These are phyloP conservation scores for Cichladusa arquata DNA, from an alignment of 2,113 vertebrate genomes.

Conservation along the genomic window DNA sequence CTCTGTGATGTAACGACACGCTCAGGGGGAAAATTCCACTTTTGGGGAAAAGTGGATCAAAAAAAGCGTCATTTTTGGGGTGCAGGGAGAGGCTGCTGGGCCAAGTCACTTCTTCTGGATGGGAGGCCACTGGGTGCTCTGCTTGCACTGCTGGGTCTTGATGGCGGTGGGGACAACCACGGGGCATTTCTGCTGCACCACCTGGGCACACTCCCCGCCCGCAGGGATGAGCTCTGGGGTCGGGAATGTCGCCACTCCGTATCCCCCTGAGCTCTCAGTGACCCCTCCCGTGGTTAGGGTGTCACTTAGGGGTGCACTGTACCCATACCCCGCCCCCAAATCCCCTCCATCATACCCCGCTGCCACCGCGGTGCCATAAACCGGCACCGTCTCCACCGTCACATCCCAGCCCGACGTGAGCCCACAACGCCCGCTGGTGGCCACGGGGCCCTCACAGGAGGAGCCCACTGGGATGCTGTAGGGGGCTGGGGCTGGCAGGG, in stretches of 20 bases:
- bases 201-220: fast-evolving
- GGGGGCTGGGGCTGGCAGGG: fast-evolving
- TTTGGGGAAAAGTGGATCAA: too few relatives aligned
- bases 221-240: not conserved
- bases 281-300: fast-evolving
- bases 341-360: not conserved
- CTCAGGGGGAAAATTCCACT: too few relatives aligned
- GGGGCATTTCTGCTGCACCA: not conserved
- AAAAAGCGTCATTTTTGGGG: not conserved
- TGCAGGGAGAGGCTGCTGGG: not conserved
- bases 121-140: not conserved
- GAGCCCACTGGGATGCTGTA: not conserved
- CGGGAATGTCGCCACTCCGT: fast-evolving
- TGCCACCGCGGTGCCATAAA: fast-evolving
- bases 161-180: not conserved
- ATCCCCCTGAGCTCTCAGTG: fast-evolving
- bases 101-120: not conserved
- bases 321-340: fast-evolving
- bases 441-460: fast-evolving
- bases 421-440: fast-evolving
- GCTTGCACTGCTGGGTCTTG: conserved; percentile 3
- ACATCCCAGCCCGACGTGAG: fast-evolving
- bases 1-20: fast-evolving
- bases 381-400: not conserved
- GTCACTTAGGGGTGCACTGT: fast-evolving